phyloP scores from a whole-genome alignment of 2,797 vertebrate genomes.

The Gallirallus australis region DNA sequence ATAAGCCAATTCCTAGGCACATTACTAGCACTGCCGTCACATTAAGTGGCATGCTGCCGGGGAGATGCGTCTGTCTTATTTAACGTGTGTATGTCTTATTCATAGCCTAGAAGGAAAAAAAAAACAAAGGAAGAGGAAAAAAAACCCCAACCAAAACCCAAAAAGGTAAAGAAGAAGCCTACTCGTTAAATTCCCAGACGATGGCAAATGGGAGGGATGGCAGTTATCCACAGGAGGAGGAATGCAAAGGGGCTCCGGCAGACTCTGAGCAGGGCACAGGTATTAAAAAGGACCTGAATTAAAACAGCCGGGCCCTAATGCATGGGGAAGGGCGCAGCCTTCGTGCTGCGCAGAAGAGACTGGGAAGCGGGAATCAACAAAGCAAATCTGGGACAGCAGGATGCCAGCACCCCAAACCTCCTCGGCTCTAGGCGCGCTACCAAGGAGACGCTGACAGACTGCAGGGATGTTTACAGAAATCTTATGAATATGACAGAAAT shows the following conservation, averaged over 20 bases:
- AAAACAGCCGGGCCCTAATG: background rate
- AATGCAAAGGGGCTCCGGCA: background rate
- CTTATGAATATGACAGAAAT: conserved; percentile 32
- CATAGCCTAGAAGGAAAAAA: conserved; percentile 23
- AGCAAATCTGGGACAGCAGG: background rate
- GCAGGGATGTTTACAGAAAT: conserved; percentile 1
- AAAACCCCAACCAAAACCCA: too few relatives aligned
- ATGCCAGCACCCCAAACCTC: background rate
- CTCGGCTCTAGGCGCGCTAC: background rate
- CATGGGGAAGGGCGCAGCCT: background rate
- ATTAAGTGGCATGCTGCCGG: background rate
- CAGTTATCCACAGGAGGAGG: background rate
- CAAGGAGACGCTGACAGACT: background rate
- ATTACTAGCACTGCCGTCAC: background rate
- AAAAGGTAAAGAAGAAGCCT: background rate
- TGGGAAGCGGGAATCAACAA: background rate
- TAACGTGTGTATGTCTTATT: conserved; percentile 6
- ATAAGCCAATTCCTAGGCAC: background rate
- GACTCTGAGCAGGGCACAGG: background rate
- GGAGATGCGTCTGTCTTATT: background rate
- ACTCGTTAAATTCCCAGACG: background rate
- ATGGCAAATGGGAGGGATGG: background rate
- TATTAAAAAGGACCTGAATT: background rate
- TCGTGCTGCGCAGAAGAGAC: background rate
- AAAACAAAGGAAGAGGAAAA: too few relatives aligned